Percentiles rank a stretch among this genome's conserved stretches.
These are phyloP conservation scores for Orchestia grillus DNA, from an alignment of 1,140 invertebrate genomes.

Conservation along the genomic window DNA sequence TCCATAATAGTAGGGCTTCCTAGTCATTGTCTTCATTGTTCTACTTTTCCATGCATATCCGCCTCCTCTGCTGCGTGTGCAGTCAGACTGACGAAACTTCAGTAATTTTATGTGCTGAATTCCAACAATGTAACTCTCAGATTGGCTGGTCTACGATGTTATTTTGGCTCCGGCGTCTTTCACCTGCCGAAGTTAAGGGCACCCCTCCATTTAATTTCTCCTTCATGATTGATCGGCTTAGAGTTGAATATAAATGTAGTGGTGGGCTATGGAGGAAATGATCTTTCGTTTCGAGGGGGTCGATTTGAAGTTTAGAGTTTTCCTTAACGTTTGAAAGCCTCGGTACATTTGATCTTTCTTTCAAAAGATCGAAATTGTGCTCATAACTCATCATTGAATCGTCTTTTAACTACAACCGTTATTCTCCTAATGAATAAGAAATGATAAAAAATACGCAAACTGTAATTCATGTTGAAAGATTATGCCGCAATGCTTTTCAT, in stretches of 20 bases:
- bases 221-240: background rate
- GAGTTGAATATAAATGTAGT: background rate
- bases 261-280: background rate
- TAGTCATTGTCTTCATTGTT: background rate
- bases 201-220: background rate
- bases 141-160: background rate
- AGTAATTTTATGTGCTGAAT: background rate
- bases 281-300: background rate
- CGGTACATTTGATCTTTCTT: background rate
- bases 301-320: background rate
- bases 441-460: background rate
- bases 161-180: background rate
- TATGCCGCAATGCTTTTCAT: background rate
- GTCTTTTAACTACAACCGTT: background rate
- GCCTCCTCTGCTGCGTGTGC: background rate
- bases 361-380: background rate
- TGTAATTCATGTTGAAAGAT: background rate
- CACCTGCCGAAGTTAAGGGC: background rate
- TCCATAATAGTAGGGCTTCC: background rate
- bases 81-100: background rate
- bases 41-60: background rate
- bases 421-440: background rate
- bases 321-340: background rate
- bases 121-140: background rate
- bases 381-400: background rate